Evolutionary conservation across 2,888 invertebrate species (phyloP), one percentile per base, ranked within the genome.

Genomic region (Carpatolechia fugitivella): DNA sequence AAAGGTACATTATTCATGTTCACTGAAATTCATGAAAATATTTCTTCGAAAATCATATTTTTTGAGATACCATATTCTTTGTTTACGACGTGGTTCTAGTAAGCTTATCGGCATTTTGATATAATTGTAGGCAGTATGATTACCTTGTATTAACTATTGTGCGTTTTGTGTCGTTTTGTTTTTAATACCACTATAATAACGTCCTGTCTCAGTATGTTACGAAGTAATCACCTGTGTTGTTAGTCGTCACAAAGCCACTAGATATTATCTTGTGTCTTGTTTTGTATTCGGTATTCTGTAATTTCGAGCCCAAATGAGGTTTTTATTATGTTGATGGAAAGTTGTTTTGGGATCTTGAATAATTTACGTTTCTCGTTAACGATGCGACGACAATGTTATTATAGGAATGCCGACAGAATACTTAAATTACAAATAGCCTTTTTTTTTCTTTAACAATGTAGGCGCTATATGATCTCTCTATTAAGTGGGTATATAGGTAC

Each of bases 201-300:
- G 40, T 10, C 40, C 18, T 18, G 2, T 31, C 31, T 33, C 31
- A 16, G 76, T 82, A 81, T 78, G 76, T 72, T 65, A 69, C 72
- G 60, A 66, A 78, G 68, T 68, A 76, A 81, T 80, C 76, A 66
- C 40, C 55, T 67, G 69, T 69, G 70, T 75, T 76, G 76, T 75
- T 68, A 72, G 70, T 66, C 65, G 70, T 74, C 62, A 33, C 35
- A 35, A 11, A 13, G 44, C 63, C 73, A 62, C 71, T 78, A 70
- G 60, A 68, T 67, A 76, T 77, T 71, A 71, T 75, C 71, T 75
- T 72, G 75, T 70, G 67, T 49, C n/a, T 49, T 48, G 47, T 33
- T 52, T 33, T n/a, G n/a, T n/a, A 13, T 44, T 44, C 44, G 13
- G 29, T 24, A 20, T 44, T 44, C 24, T 20, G 44, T 44, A 44